Conservation (phyloP, 2,113 vertebrate genomes). For the Nycticebus coucang region DNA sequence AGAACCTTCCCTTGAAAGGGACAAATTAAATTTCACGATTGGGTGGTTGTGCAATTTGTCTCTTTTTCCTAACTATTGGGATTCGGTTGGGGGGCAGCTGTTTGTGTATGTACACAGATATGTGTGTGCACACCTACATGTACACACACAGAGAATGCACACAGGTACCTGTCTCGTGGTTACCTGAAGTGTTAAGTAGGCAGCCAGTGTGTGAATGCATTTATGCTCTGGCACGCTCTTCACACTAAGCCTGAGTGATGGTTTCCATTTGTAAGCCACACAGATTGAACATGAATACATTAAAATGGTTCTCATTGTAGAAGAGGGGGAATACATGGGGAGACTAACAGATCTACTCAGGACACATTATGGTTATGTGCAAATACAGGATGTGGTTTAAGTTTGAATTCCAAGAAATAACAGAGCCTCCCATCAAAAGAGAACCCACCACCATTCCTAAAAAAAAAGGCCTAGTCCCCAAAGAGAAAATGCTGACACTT, state of each 20-base stretch:
- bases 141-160: not conserved
- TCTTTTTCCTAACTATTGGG: not conserved
- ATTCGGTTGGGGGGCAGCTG: not conserved
- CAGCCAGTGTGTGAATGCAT: not conserved
- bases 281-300: not conserved
- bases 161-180: not conserved
- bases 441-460: not conserved
- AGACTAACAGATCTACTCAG: not conserved
- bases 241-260: not conserved
- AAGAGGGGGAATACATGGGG: not conserved
- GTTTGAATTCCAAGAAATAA: not conserved
- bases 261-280: not conserved
- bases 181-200: not conserved
- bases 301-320: not conserved
- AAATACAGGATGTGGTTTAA: not conserved
- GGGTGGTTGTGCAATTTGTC: not conserved
- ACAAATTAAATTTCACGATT: not conserved
- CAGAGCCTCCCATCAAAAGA: not conserved
- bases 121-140: fast-evolving
- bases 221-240: not conserved
- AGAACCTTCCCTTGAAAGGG: not conserved
- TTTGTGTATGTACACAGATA: not conserved
- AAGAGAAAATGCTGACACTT: not conserved
- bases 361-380: not conserved
- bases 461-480: not conserved